A percentile compares a stretch with the other conserved stretches of the same genome.
Evolutionary conservation across 2,113 vertebrate genomes (phyloP).

Genomic region (Cryptotis parvus): DNA sequence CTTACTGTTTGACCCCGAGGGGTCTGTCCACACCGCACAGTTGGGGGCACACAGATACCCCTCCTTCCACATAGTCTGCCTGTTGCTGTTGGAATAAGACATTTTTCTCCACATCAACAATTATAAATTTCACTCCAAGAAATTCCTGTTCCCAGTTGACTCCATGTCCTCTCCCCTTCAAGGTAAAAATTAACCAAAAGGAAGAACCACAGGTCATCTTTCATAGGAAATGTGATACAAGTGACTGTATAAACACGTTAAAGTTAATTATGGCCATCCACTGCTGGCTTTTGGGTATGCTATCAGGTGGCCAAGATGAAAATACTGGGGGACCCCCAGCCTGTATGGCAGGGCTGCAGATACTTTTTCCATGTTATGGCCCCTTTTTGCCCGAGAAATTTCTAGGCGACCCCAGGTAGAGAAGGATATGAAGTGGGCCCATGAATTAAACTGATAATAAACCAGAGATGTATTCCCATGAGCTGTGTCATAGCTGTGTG

Average conservation of each 20-base stretch:
- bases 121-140: background rate
- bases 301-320: background rate
- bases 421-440: too few species aligned
- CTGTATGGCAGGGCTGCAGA: too few species aligned
- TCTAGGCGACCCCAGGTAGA: too few species aligned
- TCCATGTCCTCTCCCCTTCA: background rate
- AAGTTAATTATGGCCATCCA: background rate
- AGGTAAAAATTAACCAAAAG: conserved; percentile 16
- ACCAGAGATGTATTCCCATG: too few species aligned
- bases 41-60: background rate
- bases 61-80: background rate
- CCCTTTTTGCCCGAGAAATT: too few species aligned
- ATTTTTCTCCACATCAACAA: background rate
- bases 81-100: background rate
- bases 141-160: background rate
- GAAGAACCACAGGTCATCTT: background rate
- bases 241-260: background rate
- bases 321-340: background rate
- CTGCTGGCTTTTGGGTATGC: background rate
- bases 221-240: background rate
- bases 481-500: too few species aligned
- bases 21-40: background rate
- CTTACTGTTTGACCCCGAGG: background rate
- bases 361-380: too few species aligned
- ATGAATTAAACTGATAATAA: too few species aligned